Percentiles rank a stretch among this genome's conserved stretches.
These are phyloP conservation scores for Eulemur mongoz DNA, from an alignment of 2,797 vertebrate species.

Conservation along the genomic window DNA sequence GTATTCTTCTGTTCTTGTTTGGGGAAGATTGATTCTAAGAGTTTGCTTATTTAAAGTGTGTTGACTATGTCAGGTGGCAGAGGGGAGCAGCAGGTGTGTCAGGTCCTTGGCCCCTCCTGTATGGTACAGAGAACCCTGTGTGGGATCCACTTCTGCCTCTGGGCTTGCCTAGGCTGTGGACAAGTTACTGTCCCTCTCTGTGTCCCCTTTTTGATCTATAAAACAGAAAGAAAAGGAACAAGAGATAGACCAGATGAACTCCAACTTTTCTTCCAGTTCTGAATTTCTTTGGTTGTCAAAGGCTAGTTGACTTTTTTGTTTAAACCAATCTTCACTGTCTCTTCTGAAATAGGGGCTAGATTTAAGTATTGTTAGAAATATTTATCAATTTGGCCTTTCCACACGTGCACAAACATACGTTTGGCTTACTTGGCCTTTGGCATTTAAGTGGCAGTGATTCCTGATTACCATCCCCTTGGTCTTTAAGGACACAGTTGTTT, in stretches of 20 bases:
- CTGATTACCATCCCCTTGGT: not conserved
- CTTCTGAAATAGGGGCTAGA: not conserved
- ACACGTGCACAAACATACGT: not conserved
- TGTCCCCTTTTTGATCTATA: not conserved
- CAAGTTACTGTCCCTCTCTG: not conserved
- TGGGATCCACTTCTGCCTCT: not conserved
- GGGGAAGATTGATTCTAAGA: not conserved
- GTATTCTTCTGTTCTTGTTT: not conserved
- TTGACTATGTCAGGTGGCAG: not conserved
- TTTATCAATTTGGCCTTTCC: not conserved
- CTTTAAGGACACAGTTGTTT: not conserved
- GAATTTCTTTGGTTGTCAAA: conserved; percentile 43
- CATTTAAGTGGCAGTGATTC: not conserved
- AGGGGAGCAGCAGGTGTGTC: not conserved
- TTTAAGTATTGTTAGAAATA: not conserved
- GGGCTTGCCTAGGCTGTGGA: not conserved
- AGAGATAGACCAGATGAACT: not conserved
- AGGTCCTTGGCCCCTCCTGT: not conserved
- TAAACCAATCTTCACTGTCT: not conserved
- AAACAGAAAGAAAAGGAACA: not conserved
- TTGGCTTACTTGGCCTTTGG: not conserved
- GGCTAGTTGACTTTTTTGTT: not conserved
- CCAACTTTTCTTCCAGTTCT: not conserved
- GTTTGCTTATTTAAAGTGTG: not conserved
- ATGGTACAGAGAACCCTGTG: accelerated